phyloP scores from a whole-genome alignment of 2,797 vertebrate genomes.

The Phataginus tetradactyla region DNA sequence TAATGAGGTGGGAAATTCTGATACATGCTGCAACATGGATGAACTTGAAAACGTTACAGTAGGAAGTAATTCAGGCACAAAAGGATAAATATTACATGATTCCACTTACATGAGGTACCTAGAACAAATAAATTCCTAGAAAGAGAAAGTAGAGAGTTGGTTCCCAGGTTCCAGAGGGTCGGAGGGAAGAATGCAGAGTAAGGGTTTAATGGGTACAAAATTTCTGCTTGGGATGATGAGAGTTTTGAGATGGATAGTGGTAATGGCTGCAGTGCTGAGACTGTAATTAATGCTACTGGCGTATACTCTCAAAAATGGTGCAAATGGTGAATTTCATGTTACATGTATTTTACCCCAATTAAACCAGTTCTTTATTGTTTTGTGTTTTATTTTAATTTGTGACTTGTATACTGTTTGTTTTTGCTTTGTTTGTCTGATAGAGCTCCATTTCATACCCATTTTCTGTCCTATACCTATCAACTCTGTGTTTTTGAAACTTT shows the following conservation, averaged over 20 bases:
- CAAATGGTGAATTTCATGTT: neutral
- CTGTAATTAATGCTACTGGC: neutral
- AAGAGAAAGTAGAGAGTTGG: neutral
- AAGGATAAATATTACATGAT: neutral
- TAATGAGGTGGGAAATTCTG: neutral
- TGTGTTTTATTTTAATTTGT: neutral
- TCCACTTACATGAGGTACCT: neutral
- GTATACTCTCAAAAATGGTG: neutral
- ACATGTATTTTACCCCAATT: neutral
- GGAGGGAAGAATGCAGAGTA: neutral
- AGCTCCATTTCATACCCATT: neutral
- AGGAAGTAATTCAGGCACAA: neutral
- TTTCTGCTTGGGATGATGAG: neutral
- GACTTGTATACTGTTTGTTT: neutral
- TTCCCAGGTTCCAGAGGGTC: neutral
- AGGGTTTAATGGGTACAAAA: neutral
- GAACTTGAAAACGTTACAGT: neutral
- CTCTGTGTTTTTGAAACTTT: neutral
- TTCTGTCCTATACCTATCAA: neutral
- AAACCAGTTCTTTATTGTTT: neutral
- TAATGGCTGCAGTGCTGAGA: neutral
- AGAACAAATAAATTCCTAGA: neutral
- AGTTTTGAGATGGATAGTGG: neutral
- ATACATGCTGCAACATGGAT: neutral
- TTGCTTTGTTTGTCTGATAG: neutral